Base-by-base conservation (phyloP, 1,140 invertebrate genomes). In the Euwallacea similis region DNA sequence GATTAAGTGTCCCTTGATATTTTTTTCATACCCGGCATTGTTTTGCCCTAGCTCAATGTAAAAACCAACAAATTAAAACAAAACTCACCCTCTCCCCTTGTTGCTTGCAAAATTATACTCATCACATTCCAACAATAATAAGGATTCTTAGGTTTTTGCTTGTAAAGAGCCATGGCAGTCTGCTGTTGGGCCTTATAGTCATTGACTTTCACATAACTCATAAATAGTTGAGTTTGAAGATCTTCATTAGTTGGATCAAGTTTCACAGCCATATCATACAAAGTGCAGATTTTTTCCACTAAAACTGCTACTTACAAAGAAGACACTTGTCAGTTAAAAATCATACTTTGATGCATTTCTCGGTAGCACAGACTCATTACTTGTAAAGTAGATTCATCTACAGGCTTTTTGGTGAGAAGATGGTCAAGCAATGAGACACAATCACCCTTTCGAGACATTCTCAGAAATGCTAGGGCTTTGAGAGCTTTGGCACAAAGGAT, bases 61-160 rank as follows among this genome's bases (percentile, higher is more conserved):
- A 33, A 2, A 33, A 1, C 21, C 4, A 33, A 33, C 21, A 33
- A 33, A 33, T 33, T 16, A 58, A 11, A 58, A 13, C 11, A 16
- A 11, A 13, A n/a, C n/a, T 9, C 60, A 81, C 83, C 83, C 82
- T 78, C 62, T 74, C 81, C 72, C 66, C 78, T 69, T 77, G 71
- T 78, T 76, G 93, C 93, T 86, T 97, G 95, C 86, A 98, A 90
- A 13, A 98, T 90, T 79, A 96, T 89, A 81, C 95, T 97, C 91
- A 98, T 98, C 11, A 98, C 91, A 67, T 93, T 92, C 97, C 97
- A 99, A 82, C 97, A 98, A 80, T 97, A 98, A 82, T 98, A 99
- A 0, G 95, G 96, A 82, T 95, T 97, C 82, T 98, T 98, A 41
- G 93, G 91, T 80, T 91, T 91, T 42, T 94, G 83, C 84, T 96